Evolutionary conservation across 2,113 vertebrate genomes (phyloP), one percentile per base, ranked within the genome.

Genomic region (Rhinichthys klamathensis): DNA sequence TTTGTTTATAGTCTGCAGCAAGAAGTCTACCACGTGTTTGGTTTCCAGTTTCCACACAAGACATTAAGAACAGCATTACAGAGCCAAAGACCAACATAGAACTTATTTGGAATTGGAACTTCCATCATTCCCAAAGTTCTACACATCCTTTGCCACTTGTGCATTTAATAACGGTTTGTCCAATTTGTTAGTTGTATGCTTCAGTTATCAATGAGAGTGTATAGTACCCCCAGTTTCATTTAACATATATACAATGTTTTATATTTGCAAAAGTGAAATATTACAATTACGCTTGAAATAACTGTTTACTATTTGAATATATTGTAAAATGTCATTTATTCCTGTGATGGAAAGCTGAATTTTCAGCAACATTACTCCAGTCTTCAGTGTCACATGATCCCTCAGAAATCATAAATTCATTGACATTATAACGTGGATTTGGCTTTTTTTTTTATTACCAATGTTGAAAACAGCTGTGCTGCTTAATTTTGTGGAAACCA

Each of bases 11-110:
- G n/a, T 67, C 79, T 67, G 61, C 60, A 58, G 32, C 18, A 27
- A 23, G 79, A 30, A 54, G 46, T 51, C 46, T 46, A 51, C 73
- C 73, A 75, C 16, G 18, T 75, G 46, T 75, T 75, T 75, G 46
- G 73, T 75, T 75, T 75, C 44, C 13, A 75, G 46, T 75, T 75
- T 75, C 73, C 73, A 54, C 73, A 25, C 46, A 73, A 73, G 72
- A 74, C n/a, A 15, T 30, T 23, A 2, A 65, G 4, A 9, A 61
- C 18, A 44, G 23, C 35, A 18, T 25, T 30, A 18, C 13, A 46
- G 15, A 67, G 25, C n/a, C 38, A 23, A 60, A 30, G 73, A 54
- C 30, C 27, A 15, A 54, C 74, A 67, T 32, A 30, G 30, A 69
- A 69, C 30, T 69, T 13, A 21, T 35, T 69, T 69, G 65, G 54